Conservation (phyloP, 1,140 invertebrate species). For the Hirudo medicinalis region DNA sequence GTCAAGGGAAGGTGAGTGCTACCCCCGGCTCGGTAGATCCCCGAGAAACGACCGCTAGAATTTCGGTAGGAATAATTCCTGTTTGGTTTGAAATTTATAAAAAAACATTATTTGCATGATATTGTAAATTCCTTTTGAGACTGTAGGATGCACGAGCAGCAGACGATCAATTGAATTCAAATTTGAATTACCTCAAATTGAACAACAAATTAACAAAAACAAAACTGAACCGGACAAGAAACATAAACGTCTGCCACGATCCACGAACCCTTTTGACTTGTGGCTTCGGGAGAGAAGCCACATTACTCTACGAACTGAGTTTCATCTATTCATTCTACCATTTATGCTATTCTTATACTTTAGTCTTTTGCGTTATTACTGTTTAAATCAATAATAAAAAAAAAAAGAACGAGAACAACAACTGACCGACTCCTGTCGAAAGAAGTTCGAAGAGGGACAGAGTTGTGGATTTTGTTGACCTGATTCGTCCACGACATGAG, state of each 20-base stretch:
- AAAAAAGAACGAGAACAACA: neutral
- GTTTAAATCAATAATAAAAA: neutral
- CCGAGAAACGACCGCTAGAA: neutral
- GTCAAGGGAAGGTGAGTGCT: neutral
- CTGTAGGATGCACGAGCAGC: neutral
- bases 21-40: neutral
- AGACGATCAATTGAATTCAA: too few species aligned
- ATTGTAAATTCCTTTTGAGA: neutral
- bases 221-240: too few species aligned
- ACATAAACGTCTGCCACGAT: neutral
- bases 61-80: neutral
- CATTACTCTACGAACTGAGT: too few species aligned
- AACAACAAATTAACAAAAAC: too few species aligned
- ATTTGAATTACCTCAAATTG: too few species aligned
- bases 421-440: constrained; percentile 3
- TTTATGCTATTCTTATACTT: neutral
- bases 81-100: neutral
- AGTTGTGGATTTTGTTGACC: constrained; percentile 32
- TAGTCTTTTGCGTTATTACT: neutral
- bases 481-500: constrained; percentile 54
- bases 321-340: neutral
- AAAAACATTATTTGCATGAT: neutral
- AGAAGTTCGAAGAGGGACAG: too few species aligned
- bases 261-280: neutral
- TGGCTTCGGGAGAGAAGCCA: neutral